These are phyloP conservation scores for Plecotus auritus DNA, from an alignment of 2,113 vertebrate species.

Conservation along the genomic window DNA sequence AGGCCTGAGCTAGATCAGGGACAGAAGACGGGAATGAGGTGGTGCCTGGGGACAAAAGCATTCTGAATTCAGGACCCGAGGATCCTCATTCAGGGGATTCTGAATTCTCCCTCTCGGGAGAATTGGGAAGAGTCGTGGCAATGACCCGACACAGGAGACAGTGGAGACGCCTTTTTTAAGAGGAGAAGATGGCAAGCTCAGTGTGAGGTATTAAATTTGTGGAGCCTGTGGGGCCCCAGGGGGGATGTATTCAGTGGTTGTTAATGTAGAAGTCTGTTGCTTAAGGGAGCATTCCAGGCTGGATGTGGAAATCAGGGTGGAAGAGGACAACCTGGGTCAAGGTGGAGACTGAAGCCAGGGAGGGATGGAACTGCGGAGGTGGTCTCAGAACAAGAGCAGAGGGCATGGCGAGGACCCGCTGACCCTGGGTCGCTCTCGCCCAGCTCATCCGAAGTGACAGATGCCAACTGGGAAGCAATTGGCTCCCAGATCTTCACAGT, in stretches of 20 bases:
- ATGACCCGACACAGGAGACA: too few relatives aligned
- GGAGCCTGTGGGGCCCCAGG: background rate
- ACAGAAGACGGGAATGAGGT: background rate
- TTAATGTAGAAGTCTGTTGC: background rate
- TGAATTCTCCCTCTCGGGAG: background rate
- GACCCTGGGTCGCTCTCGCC: background rate
- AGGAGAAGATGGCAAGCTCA: background rate
- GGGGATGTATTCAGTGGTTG: background rate
- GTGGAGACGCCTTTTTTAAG: background rate
- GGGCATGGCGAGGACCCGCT: rapidly evolving
- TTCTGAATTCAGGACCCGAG: background rate
- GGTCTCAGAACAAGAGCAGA: background rate
- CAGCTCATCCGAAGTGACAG: background rate
- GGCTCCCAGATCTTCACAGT: background rate
- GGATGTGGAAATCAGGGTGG: rapidly evolving
- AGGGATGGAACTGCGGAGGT: background rate
- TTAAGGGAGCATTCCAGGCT: background rate
- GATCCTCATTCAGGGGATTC: background rate
- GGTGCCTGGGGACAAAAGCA: background rate
- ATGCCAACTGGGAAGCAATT: background rate
- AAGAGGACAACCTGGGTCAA: background rate
- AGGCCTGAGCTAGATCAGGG: background rate
- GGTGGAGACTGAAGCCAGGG: background rate
- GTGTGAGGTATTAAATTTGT: background rate
- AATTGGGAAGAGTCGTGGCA: background rate